These are phyloP conservation scores for Pagrus major DNA, from an alignment of 2,113 vertebrate genomes.

Conservation along the genomic window DNA sequence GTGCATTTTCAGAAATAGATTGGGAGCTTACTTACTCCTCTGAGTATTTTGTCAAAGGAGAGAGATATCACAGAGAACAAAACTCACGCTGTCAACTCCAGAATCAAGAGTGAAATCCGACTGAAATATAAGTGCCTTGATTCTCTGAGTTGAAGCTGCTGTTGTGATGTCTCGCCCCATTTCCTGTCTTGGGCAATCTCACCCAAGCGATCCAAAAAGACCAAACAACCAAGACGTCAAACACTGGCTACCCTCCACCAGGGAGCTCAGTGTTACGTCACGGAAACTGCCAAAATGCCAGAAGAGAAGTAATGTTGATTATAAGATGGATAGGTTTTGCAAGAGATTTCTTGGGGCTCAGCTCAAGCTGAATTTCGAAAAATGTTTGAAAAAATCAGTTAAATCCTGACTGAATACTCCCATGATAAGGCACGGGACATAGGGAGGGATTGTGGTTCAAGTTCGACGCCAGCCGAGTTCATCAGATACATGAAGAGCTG, in stretches of 20 bases:
- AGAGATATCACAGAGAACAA: neutral
- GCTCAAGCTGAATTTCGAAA: constrained; percentile 22
- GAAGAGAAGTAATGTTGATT: constrained; percentile 31
- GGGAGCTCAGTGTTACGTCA: constrained; percentile 22
- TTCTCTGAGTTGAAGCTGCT: constrained; percentile 42
- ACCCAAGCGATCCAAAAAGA: neutral
- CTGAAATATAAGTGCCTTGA: neutral
- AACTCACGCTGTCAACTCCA: constrained; percentile 30
- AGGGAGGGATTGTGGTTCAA: constrained; percentile 25
- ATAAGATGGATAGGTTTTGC: constrained; percentile 26
- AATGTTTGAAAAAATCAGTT: neutral
- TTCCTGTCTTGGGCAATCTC: neutral
- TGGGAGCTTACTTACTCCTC: neutral
- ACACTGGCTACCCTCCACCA: neutral
- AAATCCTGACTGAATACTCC: constrained; percentile 28
- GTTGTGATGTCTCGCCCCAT: neutral
- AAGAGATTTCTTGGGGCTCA: constrained; percentile 16
- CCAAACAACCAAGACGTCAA: constrained; percentile 1
- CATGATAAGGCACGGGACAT: constrained; percentile 49
- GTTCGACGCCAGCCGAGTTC: constrained; percentile 28
- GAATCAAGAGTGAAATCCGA: constrained; percentile 27
- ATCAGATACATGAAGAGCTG: constrained; percentile 48
- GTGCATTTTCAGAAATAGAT: constrained; percentile 25
- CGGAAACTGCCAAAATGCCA: constrained; percentile 27
- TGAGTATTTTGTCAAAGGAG: constrained; percentile 5